These are phyloP conservation scores for Philonicus albiceps DNA, from an alignment of 2,888 invertebrate species.

Conservation along the genomic window DNA sequence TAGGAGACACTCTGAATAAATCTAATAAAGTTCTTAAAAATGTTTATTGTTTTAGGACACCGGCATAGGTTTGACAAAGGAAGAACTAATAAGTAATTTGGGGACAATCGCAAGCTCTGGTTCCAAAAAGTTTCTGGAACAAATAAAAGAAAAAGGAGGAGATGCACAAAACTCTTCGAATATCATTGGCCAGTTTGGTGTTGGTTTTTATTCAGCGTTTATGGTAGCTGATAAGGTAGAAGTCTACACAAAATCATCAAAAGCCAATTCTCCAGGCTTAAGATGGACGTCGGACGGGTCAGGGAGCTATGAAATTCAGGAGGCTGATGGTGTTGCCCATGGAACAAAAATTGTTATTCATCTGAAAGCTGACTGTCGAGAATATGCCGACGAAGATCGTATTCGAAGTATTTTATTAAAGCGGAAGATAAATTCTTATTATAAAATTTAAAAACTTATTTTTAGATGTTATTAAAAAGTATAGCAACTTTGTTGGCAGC, in stretches of 20 bases:
- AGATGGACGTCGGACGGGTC: conserved; percentile 93
- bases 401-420: conserved; percentile 68
- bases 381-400: conserved; percentile 86
- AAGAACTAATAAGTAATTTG: conserved; percentile 88
- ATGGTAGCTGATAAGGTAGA: conserved; percentile 97
- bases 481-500: conserved; percentile 96
- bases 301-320: conserved; percentile 88
- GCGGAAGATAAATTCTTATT: not conserved
- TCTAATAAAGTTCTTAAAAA: not conserved
- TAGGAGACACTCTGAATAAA: too few relatives aligned
- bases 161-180: conserved; percentile 71
- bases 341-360: conserved; percentile 95
- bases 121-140: conserved; percentile 90
- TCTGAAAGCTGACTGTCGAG: conserved; percentile 85
- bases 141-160: conserved; percentile 74
- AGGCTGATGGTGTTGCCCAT: conserved; percentile 81
- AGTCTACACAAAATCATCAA: conserved; percentile 82
- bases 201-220: conserved; percentile 97
- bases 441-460: conserved; percentile 50
- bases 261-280: conserved; percentile 73
- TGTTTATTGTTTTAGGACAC: conserved; percentile 69
- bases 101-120: conserved; percentile 97
- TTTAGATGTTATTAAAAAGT: conserved; percentile 87
- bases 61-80: conserved; percentile 94
- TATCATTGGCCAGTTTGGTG: conserved; percentile 97